Evolutionary conservation across 2,113 vertebrate species (phyloP).

Genomic region (Loxodonta africana): DNA sequence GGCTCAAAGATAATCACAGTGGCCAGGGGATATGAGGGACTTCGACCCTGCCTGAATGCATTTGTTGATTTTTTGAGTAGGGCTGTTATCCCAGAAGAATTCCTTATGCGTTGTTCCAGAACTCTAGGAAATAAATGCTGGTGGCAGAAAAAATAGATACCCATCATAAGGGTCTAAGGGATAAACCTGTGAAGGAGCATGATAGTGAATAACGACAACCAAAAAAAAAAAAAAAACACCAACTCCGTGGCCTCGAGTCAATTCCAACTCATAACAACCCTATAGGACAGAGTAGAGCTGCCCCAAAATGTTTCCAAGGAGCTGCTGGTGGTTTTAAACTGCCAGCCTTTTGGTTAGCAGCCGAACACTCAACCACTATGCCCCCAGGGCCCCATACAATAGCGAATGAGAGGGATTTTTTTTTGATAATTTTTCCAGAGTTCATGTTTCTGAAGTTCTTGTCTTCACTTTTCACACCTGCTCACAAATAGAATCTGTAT

Average conservation of each 20-base stretch:
- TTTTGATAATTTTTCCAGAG: background rate
- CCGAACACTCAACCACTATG: no score
- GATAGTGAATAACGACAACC: background rate
- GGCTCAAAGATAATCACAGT: background rate
- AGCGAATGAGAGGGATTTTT: background rate
- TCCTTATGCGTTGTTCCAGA: background rate
- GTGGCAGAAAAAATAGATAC: background rate
- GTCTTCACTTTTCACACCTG: slow-evolving; percentile 3
- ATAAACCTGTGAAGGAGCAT: background rate
- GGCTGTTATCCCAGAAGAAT: background rate
- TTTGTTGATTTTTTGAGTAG: background rate
- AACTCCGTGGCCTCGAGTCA: no score
- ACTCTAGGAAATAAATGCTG: background rate
- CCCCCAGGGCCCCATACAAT: no score
- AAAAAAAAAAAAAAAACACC: no score
- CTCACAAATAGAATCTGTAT: background rate
- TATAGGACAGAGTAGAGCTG: no score
- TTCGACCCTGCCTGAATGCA: background rate
- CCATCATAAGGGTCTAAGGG: background rate
- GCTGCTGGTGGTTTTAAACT: no score
- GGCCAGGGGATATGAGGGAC: background rate
- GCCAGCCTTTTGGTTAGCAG: no score
- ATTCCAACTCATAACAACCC: no score
- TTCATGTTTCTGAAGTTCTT: background rate
- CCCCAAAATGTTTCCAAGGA: no score